These are phyloP conservation scores for Galaxias olidus DNA, from an alignment of 2,797 vertebrate species.

Conservation along the genomic window DNA sequence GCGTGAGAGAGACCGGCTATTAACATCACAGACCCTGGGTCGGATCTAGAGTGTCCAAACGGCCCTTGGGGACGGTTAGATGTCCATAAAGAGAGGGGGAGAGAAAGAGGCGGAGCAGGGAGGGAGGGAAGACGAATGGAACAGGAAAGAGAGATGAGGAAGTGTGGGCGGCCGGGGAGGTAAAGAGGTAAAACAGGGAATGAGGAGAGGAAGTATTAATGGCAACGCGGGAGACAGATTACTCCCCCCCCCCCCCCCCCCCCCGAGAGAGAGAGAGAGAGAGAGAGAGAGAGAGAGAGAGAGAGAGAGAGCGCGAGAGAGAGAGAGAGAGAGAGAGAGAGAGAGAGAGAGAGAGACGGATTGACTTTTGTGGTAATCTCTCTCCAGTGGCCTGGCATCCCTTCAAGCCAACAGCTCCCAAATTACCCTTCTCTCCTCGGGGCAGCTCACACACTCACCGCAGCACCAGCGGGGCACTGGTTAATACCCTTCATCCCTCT, in stretches of 20 bases:
- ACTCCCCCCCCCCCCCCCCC: too few relatives aligned
- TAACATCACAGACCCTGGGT: conserved; percentile 36
- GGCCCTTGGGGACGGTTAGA: conserved; percentile 7
- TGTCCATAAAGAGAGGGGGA: not conserved
- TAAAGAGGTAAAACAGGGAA: not conserved
- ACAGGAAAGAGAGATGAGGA: conserved; percentile 17
- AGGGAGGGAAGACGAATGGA: not conserved
- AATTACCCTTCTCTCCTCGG: conserved; percentile 91
- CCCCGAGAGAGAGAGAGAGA: not conserved
- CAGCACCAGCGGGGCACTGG: conserved; percentile 89
- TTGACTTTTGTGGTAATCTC: conserved; percentile 81
- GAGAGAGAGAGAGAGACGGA: conserved; percentile 34
- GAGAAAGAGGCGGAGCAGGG: not conserved
- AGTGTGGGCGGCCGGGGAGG: conserved; percentile 2
- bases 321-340: conserved; percentile 16
- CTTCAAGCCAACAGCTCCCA: conserved; percentile 91
- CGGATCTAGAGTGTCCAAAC: conserved; percentile 20
- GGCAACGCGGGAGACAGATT: not conserved
- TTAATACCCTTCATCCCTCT: conserved; percentile 81
- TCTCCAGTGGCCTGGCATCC: conserved; percentile 88
- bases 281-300: not conserved
- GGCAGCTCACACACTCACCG: conserved; percentile 79
- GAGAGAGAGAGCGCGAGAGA: not conserved
- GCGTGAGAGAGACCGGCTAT: conserved; percentile 39
- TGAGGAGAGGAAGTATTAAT: not conserved